These are phyloP conservation scores for Drosophila parthenogenetica DNA, from an alignment of 2,888 invertebrate genomes.

Conservation along the genomic window DNA sequence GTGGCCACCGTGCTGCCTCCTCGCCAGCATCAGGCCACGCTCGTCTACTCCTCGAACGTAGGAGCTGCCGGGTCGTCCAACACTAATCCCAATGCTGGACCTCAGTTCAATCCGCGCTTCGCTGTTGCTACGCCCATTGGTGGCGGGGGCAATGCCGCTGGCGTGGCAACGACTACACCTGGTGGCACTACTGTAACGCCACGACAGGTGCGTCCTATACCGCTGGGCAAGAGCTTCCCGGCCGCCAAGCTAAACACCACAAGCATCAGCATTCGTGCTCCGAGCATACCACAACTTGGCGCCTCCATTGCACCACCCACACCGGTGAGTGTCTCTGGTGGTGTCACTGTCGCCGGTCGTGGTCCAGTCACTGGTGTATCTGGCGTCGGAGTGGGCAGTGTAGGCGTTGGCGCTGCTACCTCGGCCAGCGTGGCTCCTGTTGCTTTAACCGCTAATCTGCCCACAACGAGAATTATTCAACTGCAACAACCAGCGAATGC, in stretches of 20 bases:
- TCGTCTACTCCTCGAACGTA: constrained; percentile 84
- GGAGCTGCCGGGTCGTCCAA: constrained; percentile 58
- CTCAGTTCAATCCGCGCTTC: constrained; percentile 84
- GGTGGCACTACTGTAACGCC: constrained; percentile 75
- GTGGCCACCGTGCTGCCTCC: constrained; percentile 85
- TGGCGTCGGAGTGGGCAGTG: constrained; percentile 15
- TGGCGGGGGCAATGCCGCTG: constrained; percentile 27
- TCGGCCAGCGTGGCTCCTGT: constrained; percentile 65
- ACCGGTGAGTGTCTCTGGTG: constrained; percentile 66
- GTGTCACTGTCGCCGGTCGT: constrained; percentile 70
- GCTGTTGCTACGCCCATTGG: constrained; percentile 81
- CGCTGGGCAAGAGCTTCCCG: constrained; percentile 82
- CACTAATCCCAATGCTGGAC: constrained; percentile 74
- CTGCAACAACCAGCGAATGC: constrained; percentile 83
- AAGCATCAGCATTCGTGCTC: constrained; percentile 84
- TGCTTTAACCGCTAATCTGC: constrained; percentile 78
- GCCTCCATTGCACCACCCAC: constrained; percentile 69
- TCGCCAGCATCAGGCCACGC: constrained; percentile 83
- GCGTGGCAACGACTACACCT: constrained; percentile 55
- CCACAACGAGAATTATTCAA: constrained; percentile 84
- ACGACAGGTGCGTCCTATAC: constrained; percentile 84
- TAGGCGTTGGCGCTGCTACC: constrained; percentile 4
- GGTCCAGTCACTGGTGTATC: constrained; percentile 60
- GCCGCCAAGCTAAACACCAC: constrained; percentile 83
- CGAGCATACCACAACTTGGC: constrained; percentile 81